Evolutionary conservation across 1,140 invertebrate genomes (phyloP).

Genomic region (Philaenus spumarius): DNA sequence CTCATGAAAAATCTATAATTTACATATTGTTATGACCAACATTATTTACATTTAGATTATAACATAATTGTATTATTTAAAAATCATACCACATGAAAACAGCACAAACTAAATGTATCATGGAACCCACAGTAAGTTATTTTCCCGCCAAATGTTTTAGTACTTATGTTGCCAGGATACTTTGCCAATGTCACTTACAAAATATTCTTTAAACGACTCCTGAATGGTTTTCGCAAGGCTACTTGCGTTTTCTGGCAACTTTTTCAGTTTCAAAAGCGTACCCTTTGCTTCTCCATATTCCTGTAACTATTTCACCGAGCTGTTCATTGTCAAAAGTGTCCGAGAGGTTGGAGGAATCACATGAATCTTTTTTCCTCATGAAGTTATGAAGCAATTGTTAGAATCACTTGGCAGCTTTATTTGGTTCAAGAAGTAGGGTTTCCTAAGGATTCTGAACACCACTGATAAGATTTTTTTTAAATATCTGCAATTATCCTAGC

Average conservation of each 20-base stretch:
- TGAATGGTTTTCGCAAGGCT: background rate
- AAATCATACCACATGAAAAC: no score
- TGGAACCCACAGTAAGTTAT: no score
- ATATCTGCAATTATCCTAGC: slow-evolving; percentile 37
- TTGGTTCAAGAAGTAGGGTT: slow-evolving; percentile 1
- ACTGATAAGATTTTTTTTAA: slow-evolving; percentile 34
- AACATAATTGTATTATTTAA: no score
- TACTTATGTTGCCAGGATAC: slow-evolving; percentile 7
- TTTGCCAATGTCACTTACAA: background rate
- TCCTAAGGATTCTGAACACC: slow-evolving; percentile 15
- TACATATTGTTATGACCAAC: no score
- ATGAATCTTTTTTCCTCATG: slow-evolving; percentile 30
- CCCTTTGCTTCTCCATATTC: background rate
- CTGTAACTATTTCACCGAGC: slow-evolving; percentile 8
- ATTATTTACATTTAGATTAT: no score
- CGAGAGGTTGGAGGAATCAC: slow-evolving; percentile 16
- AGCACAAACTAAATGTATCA: no score
- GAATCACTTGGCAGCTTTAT: background rate
- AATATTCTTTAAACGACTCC: background rate
- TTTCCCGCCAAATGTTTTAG: no score
- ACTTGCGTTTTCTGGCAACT: background rate
- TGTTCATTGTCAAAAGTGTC: slow-evolving; percentile 26
- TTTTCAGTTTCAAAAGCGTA: slow-evolving; percentile 3
- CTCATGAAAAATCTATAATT: no score
- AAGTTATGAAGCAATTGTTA: slow-evolving; percentile 32